Evolutionary conservation across 37 sponge, comb jelly and placozoan species (phyloP), one percentile per base, ranked within the genome.

Genomic region (Chondrosia reniformis): DNA sequence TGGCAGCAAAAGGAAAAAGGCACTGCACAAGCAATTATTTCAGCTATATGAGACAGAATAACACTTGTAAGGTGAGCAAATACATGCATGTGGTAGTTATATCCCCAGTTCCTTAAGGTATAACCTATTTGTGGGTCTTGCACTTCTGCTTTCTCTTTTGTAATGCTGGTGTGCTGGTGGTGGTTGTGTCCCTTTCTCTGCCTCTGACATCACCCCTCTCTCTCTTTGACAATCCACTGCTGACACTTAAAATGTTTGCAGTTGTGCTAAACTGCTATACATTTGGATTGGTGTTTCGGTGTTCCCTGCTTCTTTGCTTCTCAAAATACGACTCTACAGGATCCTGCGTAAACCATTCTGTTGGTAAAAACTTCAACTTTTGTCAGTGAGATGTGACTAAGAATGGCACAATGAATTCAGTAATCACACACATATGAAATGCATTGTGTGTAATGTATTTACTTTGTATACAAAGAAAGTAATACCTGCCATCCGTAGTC

Each of bases 311-410:
- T 34, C 76, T 49, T 76, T 76, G 76, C 1, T 33, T 30, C 33
- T 57, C 76, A 32, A 76, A 76, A 57, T 41, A 76, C 31, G 36
- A 41, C 32, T 76, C 76, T 17, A 76, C 34, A 30, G 76, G 76
- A 55, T 76, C 76, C 41, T 76, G 55, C 17, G 56, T 38, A 54
- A 76, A 41, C n/a, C 76, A 33, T 54, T 55, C 41, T 33, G 41
- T 76, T 15, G 55, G 56, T 27, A 76, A 28, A 30, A 40, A 55
- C 57, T 49, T 49, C 33, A 55, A 33, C 19, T 40, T 41, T 52
- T 19, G 76, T 41, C 27, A 76, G 56, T 54, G 55, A 36, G 41
- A 41, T 34, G 9, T 30, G 33, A 19, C 33, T 24, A 76, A 76
- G 25, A 57, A 49, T 52, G 37, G 27, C 57, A 76, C 76, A 55